phyloP scores from a whole-genome alignment of 2,797 vertebrate species.

The Parauchenoglanis punctatus region DNA sequence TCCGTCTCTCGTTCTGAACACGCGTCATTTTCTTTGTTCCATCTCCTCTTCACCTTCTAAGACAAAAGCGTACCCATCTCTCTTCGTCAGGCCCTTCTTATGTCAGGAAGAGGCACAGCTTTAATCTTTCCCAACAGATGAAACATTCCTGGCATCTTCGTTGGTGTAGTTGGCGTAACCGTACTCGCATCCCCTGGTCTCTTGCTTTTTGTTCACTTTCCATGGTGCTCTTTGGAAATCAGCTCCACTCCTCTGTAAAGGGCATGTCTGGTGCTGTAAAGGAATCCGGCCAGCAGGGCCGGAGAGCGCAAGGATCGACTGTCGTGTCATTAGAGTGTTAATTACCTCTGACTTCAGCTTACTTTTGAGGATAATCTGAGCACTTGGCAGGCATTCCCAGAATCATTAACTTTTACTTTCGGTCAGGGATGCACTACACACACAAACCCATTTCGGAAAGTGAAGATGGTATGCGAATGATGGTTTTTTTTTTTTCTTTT shows the following conservation, averaged over 20 bases:
- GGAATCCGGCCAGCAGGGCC: slow-evolving; percentile 20
- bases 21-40: slow-evolving; percentile 7
- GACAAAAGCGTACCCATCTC: slow-evolving; percentile 9
- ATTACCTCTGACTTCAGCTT: slow-evolving; percentile 36
- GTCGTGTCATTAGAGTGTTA: slow-evolving; percentile 32
- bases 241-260: neutral
- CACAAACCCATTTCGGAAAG: neutral
- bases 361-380: slow-evolving; percentile 26
- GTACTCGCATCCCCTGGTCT: too few species aligned
- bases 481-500: neutral
- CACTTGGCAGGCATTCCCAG: slow-evolving; percentile 19
- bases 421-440: slow-evolving; percentile 11
- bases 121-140: slow-evolving; percentile 34
- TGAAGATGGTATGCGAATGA: neutral
- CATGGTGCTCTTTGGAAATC: neutral
- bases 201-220: neutral
- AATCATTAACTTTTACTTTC: slow-evolving; percentile 34
- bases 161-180: slow-evolving; percentile 29
- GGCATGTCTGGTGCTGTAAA: neutral
- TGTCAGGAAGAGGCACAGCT: slow-evolving; percentile 26
- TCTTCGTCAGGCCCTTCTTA: neutral
- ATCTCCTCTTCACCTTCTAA: neutral
- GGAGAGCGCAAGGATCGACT: slow-evolving; percentile 15
- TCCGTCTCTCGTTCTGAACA: slow-evolving; percentile 9
- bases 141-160: slow-evolving; percentile 41